These are phyloP conservation scores for Fissipunctia ypsillon DNA, from an alignment of 2,888 invertebrate species.

Conservation along the genomic window DNA sequence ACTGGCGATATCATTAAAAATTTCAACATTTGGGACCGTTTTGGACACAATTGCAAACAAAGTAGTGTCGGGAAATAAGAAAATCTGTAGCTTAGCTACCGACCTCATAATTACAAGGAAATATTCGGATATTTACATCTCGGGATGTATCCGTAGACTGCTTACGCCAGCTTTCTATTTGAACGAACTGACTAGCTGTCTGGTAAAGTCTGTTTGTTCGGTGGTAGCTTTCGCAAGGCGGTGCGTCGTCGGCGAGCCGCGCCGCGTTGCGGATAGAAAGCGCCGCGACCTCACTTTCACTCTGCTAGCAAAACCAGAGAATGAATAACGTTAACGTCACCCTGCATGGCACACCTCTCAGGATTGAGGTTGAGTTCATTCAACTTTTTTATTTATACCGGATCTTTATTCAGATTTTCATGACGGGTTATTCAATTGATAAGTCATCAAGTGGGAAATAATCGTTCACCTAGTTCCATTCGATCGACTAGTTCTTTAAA, in stretches of 20 bases:
- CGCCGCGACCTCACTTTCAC: slow-evolving; percentile 89
- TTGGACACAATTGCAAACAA: background rate
- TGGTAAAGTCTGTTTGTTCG: slow-evolving; percentile 47
- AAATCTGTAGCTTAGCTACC: slow-evolving; percentile 6
- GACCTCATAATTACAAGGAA: background rate
- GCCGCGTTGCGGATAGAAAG: slow-evolving; percentile 85
- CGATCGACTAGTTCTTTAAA: background rate
- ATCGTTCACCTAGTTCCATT: background rate
- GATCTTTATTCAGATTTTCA: slow-evolving; percentile 2
- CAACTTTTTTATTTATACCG: slow-evolving; percentile 12
- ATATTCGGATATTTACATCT: too few relatives aligned
- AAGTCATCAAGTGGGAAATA: background rate
- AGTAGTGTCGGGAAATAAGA: slow-evolving; percentile 10
- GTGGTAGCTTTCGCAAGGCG: slow-evolving; percentile 83
- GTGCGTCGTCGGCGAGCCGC: slow-evolving; percentile 56
- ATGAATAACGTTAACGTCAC: slow-evolving; percentile 67
- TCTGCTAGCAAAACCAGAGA: slow-evolving; percentile 72
- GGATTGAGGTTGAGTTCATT: slow-evolving; percentile 44
- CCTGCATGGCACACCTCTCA: slow-evolving; percentile 42
- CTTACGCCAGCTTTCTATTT: slow-evolving; percentile 62
- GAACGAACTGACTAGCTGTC: slow-evolving; percentile 64
- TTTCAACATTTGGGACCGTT: background rate
- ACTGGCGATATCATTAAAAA: background rate
- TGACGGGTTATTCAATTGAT: background rate
- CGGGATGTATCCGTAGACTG: slow-evolving; percentile 37